Base-by-base conservation (phyloP, 2,888 invertebrate genomes). In the Yponomeuta malinellus region DNA sequence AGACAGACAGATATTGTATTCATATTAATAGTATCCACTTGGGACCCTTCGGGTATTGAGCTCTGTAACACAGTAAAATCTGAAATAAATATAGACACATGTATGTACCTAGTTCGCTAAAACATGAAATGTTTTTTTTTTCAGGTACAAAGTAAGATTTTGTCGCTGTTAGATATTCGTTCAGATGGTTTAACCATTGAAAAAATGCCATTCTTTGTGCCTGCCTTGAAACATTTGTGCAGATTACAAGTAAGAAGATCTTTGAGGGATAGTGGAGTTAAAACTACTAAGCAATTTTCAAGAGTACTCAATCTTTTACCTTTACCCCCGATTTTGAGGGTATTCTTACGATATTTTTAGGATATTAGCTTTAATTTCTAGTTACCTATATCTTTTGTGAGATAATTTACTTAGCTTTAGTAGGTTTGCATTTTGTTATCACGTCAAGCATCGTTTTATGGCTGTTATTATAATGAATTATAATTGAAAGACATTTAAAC, bases 161-260 rank as follows among this genome's bases (percentile, higher is more conserved):
- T 89, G 33, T 72, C 74, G 8, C 81, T 85, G 79, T 83, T 89
- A 70, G 86, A 88, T 72, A 74, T 75, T n/a, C 74, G 74, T 6
- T 73, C 73, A 8, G 74, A 74, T 69, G 77, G 75, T 10, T 72
- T 82, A 1, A 77, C 77, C 64, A 76, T 79, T 33, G 84, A 84
- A 70, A 74, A 74, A 10, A 74, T 87, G 8, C 71, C 75, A 63
- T 78, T 76, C 71, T 77, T 76, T 48, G 83, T 86, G 31, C 80
- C 83, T 67, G 78, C 89, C 10, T 76, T 92, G 71, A 87, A 84
- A 74, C 91, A 91, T 78, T 76, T 89, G 43, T 78, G 83, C 73
- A 80, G 92, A 76, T 73, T 84, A 63, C 81, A 77, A 78, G 81
- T 90, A 10, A 80, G 92, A 67, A 78, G 76, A 33, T 68, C 74